Percentiles rank a stretch among this genome's conserved stretches.
Evolutionary conservation across 2,113 vertebrate genomes (phyloP).

Genomic region (Mustela lutreola): DNA sequence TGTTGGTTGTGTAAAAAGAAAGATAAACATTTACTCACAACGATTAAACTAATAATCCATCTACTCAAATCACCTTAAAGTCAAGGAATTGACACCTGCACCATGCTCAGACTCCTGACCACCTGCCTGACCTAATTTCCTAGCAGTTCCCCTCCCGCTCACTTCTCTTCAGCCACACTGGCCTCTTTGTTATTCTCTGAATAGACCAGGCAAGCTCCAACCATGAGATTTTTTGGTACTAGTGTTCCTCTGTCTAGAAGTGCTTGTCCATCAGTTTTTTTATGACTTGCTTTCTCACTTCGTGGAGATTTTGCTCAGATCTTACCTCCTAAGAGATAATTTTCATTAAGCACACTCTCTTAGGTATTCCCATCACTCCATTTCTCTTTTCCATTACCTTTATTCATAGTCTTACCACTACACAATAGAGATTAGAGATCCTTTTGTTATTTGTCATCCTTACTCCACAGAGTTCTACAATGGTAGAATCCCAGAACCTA

Average conservation of each 20-base stretch:
- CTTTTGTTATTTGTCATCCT: not conserved
- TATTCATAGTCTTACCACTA: not conserved
- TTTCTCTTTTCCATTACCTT: not conserved
- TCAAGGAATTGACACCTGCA: not conserved
- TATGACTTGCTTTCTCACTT: not conserved
- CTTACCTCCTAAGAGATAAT: not conserved
- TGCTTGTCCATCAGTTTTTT: not conserved
- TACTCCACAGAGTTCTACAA: not conserved
- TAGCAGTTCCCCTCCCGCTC: not conserved
- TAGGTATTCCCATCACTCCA: not conserved
- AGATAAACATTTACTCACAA: not conserved
- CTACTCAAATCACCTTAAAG: not conserved
- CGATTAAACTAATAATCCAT: conserved; percentile 1
- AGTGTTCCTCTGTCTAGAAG: not conserved
- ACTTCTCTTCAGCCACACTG: not conserved
- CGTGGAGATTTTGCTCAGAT: not conserved
- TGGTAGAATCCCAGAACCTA: not conserved
- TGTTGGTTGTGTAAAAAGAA: conserved; percentile 36
- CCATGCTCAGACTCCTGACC: not conserved
- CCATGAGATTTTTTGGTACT: not conserved
- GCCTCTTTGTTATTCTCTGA: not conserved
- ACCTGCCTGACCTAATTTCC: not conserved
- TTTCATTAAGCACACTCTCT: not conserved
- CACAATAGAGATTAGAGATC: not conserved
- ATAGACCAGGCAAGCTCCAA: not conserved